Evolutionary conservation across 2,888 invertebrate species (phyloP), one percentile per base, ranked within the genome.

Genomic region (Ichneumoninae sp.): DNA sequence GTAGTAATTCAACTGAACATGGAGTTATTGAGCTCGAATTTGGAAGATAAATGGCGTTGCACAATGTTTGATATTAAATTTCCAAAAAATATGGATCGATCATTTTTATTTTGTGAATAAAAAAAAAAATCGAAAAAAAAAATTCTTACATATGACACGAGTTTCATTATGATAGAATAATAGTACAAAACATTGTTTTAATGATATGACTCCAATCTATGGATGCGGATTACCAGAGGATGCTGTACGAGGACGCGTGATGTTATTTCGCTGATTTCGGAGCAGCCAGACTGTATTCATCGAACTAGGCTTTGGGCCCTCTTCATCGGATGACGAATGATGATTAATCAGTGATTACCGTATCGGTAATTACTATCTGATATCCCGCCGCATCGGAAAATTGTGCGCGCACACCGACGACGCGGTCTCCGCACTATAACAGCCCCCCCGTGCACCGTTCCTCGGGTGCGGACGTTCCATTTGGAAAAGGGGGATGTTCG

Each of bases 401-500:
- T 63, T n/a, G 63, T 63, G 63, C 13, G 30, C 30, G 30, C 30
- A 63, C 44, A 16, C 44, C 63, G 63, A 16, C 30, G 30, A 63
- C 6, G 33, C 63, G 16, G 44, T 40, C 68, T 44, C 22, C 33
- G 22, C 44, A 44, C 22, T 26, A 1, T 19, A 6, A 16, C 68
- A 10, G 44, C 22, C 10, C 19, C 19, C 19, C 22, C 19, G 68
- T 66, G 1, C 10, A 10, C 40, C 8, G 40, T 47, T 47, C 44
- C 63, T 30, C 33, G 30, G 30, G 26, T n/a, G 63, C 33, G 63
- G 13, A 33, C 33, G 16, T 63, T 63, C 33, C 33, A 33, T 63
- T 33, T 63, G 30, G 63, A 57, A 57, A 57, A 57, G 33, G 73
- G 71, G 66, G 57, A 65, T 57, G 68, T 57, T 65, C 78, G 76